Evolutionary conservation across 2,113 vertebrate genomes (phyloP).

Genomic region (Sphaerodactylus townsendi): DNA sequence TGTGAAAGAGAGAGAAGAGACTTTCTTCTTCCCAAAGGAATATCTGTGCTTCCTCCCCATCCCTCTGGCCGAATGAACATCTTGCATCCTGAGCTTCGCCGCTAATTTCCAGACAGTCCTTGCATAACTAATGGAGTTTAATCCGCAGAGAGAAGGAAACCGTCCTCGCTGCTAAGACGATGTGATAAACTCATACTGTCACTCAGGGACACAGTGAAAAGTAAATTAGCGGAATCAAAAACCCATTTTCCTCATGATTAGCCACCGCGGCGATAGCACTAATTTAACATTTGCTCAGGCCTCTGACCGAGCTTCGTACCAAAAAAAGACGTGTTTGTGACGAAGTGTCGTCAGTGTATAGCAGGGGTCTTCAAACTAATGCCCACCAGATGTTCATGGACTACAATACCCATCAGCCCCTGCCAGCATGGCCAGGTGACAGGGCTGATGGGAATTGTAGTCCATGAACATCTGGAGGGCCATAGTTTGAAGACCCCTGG

Average conservation of each 20-base stretch:
- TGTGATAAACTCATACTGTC: constrained; percentile 40
- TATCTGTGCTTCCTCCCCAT: not conserved
- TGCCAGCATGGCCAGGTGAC: no score
- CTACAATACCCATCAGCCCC: no score
- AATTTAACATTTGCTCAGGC: constrained; percentile 37
- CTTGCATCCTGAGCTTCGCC: not conserved
- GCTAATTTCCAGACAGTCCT: not conserved
- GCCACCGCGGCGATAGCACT: constrained; percentile 28
- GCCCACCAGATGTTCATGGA: no score
- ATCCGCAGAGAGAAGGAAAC: constrained; percentile 20
- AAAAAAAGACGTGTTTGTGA: constrained; percentile 44
- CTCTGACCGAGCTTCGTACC: constrained; percentile 30
- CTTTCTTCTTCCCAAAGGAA: constrained; percentile 9
- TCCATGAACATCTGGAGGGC: no score
- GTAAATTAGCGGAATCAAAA: constrained; percentile 59
- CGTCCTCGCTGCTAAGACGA: constrained; percentile 11
- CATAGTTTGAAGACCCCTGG: no score
- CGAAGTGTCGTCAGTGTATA: no score
- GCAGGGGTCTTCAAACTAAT: no score
- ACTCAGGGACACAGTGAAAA: constrained; percentile 39
- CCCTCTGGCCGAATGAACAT: not conserved
- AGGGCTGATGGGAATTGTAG: no score
- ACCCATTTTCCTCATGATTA: constrained; percentile 58
- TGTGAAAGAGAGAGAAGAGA: not conserved
- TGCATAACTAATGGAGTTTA: constrained; percentile 33